These are phyloP conservation scores for Anolis sagrei DNA, from an alignment of 2,113 vertebrate species.

Conservation along the genomic window DNA sequence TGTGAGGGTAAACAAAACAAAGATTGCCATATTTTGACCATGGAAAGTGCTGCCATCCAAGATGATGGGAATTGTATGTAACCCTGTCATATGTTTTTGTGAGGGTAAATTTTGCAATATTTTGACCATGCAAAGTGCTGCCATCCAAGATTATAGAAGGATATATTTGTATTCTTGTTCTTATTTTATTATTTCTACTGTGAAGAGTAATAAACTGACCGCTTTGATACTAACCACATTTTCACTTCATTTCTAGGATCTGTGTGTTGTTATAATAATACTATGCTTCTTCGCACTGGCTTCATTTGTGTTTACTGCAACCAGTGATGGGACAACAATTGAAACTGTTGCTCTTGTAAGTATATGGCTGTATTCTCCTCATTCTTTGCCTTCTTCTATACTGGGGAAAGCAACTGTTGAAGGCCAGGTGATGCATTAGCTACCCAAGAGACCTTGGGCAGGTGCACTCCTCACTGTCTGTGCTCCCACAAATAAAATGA, in stretches of 20 bases:
- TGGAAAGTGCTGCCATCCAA: not conserved
- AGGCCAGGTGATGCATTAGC: too few relatives aligned
- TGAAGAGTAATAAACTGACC: not conserved
- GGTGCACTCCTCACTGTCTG: too few relatives aligned
- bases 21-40: not conserved
- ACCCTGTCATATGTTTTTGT: too few relatives aligned
- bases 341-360: conserved; percentile 81
- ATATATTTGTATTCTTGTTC: not conserved
- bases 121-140: not conserved
- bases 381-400: not conserved
- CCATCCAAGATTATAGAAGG: not conserved
- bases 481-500: too few relatives aligned
- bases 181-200: not conserved
- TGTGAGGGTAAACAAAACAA: not conserved
- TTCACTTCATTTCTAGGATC: conserved; percentile 77
- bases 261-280: conserved; percentile 65
- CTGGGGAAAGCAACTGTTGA: too few relatives aligned
- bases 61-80: not conserved
- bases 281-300: conserved; percentile 73
- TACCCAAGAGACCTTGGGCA: too few relatives aligned
- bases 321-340: conserved; percentile 49
- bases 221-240: not conserved
- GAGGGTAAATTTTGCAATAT: not conserved
- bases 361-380: conserved; percentile 32
- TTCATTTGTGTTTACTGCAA: conserved; percentile 73